These are phyloP conservation scores for Panthera uncia DNA, from an alignment of 2,113 vertebrate species.

Conservation along the genomic window DNA sequence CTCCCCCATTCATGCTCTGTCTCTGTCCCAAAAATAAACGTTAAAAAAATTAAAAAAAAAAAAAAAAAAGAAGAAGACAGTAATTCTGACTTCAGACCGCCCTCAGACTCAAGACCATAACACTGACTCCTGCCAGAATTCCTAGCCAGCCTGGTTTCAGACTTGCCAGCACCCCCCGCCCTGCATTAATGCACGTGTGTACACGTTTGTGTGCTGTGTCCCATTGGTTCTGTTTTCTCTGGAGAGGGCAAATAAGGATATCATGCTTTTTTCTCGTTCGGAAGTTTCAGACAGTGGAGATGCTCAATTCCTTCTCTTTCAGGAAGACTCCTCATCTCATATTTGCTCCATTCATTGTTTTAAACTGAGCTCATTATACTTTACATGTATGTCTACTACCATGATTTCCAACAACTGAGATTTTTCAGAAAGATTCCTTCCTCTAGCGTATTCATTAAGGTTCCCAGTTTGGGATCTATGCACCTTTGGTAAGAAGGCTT, in stretches of 20 bases:
- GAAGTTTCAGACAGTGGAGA: neutral
- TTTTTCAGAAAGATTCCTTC: constrained; percentile 29
- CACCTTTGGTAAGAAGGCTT: constrained; percentile 58
- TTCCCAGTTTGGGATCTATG: neutral
- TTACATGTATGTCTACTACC: neutral
- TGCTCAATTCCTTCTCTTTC: neutral
- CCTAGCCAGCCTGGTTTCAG: neutral
- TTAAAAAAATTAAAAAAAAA: no score
- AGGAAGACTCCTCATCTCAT: neutral
- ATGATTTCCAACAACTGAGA: constrained; percentile 22
- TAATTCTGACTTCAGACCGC: neutral
- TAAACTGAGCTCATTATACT: constrained; percentile 8
- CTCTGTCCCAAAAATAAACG: no score
- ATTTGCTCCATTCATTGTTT: neutral
- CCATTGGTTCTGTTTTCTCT: neutral
- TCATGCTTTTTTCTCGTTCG: neutral
- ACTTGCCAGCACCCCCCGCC: neutral
- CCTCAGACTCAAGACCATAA: neutral
- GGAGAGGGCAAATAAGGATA: neutral
- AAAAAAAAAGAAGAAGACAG: neutral
- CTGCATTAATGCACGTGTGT: neutral
- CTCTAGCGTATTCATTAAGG: constrained; percentile 39
- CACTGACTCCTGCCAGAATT: neutral
- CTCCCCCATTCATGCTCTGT: no score
- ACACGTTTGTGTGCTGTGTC: neutral